Evolutionary conservation across 2,113 vertebrate genomes (phyloP).

Genomic region (Erpornis zantholeuca): DNA sequence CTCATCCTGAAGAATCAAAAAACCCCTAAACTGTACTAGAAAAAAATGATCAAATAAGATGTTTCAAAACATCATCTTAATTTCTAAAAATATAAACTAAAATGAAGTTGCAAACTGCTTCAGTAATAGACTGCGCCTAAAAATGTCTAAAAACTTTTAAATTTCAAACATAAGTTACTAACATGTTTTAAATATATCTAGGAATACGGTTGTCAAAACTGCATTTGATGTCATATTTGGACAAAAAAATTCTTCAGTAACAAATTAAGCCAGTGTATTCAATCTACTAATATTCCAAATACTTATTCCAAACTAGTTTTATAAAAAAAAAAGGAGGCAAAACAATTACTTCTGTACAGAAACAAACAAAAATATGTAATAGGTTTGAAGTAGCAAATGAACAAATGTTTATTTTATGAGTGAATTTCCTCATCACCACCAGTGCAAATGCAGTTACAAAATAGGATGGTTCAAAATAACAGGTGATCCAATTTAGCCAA

Average conservation of each 20-base stretch:
- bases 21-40: background rate
- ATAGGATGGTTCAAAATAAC: slow-evolving; percentile 62
- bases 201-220: slow-evolving; percentile 24
- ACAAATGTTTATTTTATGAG: slow-evolving; percentile 54
- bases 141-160: slow-evolving; percentile 8
- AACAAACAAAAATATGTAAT: slow-evolving; percentile 50
- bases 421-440: slow-evolving; percentile 43
- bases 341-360: slow-evolving; percentile 47
- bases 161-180: slow-evolving; percentile 57
- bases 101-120: slow-evolving; percentile 27
- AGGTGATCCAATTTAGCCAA: slow-evolving; percentile 55
- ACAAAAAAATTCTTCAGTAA: slow-evolving; percentile 55
- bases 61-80: slow-evolving; percentile 20
- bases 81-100: slow-evolving; percentile 18
- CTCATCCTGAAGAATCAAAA: background rate
- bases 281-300: slow-evolving; percentile 56
- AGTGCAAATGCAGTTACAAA: slow-evolving; percentile 64
- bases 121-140: slow-evolving; percentile 51
- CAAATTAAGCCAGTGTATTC: slow-evolving; percentile 63
- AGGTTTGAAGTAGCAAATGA: slow-evolving; percentile 22
- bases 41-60: slow-evolving; percentile 30
- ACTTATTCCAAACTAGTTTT: slow-evolving; percentile 49
- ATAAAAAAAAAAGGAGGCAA: slow-evolving; percentile 40
- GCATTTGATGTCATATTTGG: slow-evolving; percentile 32
- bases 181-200: slow-evolving; percentile 51